These are phyloP conservation scores for Enteromius treurensis DNA, from an alignment of 2,797 vertebrate species.

Conservation along the genomic window DNA sequence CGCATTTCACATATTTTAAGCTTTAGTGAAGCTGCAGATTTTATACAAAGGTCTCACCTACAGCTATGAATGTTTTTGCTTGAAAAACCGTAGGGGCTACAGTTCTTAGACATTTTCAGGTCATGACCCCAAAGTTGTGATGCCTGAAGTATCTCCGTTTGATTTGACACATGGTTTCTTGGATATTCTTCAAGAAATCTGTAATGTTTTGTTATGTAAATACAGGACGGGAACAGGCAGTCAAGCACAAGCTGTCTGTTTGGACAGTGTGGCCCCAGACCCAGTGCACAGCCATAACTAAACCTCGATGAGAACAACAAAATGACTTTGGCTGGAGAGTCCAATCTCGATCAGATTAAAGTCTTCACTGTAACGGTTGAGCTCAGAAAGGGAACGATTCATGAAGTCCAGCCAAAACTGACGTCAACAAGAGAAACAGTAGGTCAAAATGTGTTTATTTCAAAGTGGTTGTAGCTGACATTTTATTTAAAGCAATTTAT, in stretches of 20 bases:
- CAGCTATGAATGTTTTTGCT: neutral
- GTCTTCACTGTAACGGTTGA: conserved; percentile 3
- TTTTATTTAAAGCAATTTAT: neutral
- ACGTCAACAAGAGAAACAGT: neutral
- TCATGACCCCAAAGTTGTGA: neutral
- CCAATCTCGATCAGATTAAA: conserved; percentile 24
- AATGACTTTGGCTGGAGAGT: conserved; percentile 19
- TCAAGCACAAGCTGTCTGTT: neutral
- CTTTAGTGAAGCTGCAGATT: neutral
- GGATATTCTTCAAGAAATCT: neutral
- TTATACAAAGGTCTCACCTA: neutral
- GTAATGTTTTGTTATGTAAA: neutral
- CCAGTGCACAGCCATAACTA: neutral
- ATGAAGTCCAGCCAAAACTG: neutral
- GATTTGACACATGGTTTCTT: neutral
- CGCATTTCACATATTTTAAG: neutral
- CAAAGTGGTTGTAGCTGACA: neutral
- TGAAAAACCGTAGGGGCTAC: neutral
- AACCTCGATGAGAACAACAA: conserved; percentile 16
- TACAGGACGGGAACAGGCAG: neutral
- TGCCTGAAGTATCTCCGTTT: neutral
- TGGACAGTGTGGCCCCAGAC: neutral
- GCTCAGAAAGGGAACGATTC: neutral
- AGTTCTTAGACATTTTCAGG: neutral
- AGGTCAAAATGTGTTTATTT: neutral